Conservation (phyloP, 2,888 invertebrate genomes). For the Taphrorychus bicolor region DNA sequence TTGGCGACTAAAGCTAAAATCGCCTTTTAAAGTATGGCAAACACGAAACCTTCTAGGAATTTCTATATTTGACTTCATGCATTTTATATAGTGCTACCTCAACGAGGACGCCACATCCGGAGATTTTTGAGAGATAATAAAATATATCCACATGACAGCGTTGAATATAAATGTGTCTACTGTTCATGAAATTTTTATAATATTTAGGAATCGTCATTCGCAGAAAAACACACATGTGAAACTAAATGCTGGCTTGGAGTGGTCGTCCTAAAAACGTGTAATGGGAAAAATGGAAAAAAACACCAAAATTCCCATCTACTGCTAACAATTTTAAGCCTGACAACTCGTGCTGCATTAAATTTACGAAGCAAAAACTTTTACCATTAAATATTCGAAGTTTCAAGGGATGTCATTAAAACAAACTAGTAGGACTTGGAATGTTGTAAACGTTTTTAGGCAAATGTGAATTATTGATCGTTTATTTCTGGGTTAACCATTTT, state of each 20-base stretch:
- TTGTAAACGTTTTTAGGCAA: slow-evolving; percentile 11
- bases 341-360: slow-evolving; percentile 6
- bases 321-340: not conserved
- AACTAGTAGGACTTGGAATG: slow-evolving; percentile 8
- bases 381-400: slow-evolving; percentile 16
- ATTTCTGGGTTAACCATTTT: no score
- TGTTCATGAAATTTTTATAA: slow-evolving; percentile 5
- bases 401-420: slow-evolving; percentile 14
- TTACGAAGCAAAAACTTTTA: slow-evolving; percentile 9
- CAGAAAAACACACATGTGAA: not conserved
- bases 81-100: slow-evolving; percentile 15
- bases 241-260: no score
- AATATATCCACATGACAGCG: slow-evolving; percentile 9
- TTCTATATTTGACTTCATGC: slow-evolving; percentile 11
- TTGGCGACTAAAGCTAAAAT: not conserved
- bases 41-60: not conserved
- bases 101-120: slow-evolving; percentile 3
- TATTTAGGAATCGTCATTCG: not conserved
- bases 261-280: no score
- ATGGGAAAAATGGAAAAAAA: not conserved
- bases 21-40: slow-evolving; percentile 1
- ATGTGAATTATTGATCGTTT: not conserved
- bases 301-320: not conserved
- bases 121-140: slow-evolving; percentile 10
- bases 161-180: slow-evolving; percentile 9